These are phyloP conservation scores for Epinephelus cyanopodus DNA, from an alignment of 2,113 vertebrate genomes.

Conservation along the genomic window DNA sequence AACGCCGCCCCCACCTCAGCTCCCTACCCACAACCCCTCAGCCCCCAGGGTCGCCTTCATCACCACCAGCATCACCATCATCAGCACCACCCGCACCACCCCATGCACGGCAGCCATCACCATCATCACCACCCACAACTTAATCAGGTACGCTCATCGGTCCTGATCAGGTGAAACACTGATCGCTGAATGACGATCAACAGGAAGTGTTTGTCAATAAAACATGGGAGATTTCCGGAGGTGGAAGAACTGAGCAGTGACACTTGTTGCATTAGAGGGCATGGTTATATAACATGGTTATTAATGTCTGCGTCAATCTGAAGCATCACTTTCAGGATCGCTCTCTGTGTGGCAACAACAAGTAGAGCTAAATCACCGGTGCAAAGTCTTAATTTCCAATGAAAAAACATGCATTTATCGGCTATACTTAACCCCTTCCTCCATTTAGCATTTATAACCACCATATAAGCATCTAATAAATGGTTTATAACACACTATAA, in stretches of 20 bases:
- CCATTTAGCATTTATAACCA: background rate
- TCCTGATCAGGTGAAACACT: no score
- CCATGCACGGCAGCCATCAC: slow-evolving; percentile 82
- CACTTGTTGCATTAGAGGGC: slow-evolving; percentile 23
- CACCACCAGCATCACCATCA: slow-evolving; percentile 88
- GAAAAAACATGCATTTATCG: background rate
- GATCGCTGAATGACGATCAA: no score
- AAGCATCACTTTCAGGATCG: slow-evolving; percentile 38
- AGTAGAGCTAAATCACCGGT: background rate
- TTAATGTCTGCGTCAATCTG: slow-evolving; percentile 50
- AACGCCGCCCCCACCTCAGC: slow-evolving; percentile 79
- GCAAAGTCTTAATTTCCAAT: background rate
- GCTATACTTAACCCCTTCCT: no score
- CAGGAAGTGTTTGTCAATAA: no score
- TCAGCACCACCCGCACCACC: slow-evolving; percentile 84
- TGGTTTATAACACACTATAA: background rate
- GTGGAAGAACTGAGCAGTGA: slow-evolving; percentile 16
- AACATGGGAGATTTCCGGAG: background rate
- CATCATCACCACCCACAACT: slow-evolving; percentile 82
- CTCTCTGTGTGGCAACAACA: slow-evolving; percentile 17
- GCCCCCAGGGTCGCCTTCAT: slow-evolving; percentile 91
- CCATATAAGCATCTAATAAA: background rate
- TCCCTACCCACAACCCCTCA: slow-evolving; percentile 89
- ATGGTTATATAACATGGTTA: slow-evolving; percentile 63
- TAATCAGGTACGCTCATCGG: slow-evolving; percentile 72